A percentile compares a stretch with the other conserved stretches of the same genome.
phyloP scores from a whole-genome alignment of 2,888 invertebrate genomes.

The Octodonta nipae region DNA sequence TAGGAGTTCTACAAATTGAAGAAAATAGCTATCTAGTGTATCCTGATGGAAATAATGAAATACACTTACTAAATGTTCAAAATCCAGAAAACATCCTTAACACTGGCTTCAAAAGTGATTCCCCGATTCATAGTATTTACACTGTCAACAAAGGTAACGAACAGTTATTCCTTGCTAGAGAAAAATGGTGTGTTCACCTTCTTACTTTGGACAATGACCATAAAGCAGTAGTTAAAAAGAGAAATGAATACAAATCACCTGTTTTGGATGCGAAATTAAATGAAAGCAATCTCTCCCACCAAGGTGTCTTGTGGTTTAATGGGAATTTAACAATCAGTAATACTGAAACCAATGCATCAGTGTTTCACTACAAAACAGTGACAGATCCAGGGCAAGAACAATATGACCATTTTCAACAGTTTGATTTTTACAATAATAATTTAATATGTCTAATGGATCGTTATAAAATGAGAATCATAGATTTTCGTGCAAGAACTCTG shows the following conservation, averaged over 20 bases:
- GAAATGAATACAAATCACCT: slow-evolving; percentile 5
- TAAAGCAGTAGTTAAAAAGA: no score
- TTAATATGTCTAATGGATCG: slow-evolving; percentile 14
- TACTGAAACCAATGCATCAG: slow-evolving; percentile 8
- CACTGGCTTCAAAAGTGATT: background rate
- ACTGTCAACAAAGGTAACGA: no score
- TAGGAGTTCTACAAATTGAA: slow-evolving; percentile 14
- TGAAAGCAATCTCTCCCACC: slow-evolving; percentile 6
- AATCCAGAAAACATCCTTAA: background rate
- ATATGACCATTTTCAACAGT: slow-evolving; percentile 13
- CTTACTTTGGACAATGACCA: no score
- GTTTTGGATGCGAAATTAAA: slow-evolving; percentile 18
- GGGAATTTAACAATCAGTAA: slow-evolving; percentile 13
- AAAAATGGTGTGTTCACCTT: no score
- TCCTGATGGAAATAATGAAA: slow-evolving; percentile 10
- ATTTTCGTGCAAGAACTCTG: slow-evolving; percentile 10
- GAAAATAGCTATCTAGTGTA: slow-evolving; percentile 15
- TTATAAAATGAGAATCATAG: slow-evolving; percentile 12
- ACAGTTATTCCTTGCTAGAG: no score
- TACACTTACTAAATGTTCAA: background rate
- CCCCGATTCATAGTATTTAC: slow-evolving; percentile 12
- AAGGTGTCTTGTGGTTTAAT: slow-evolving; percentile 12
- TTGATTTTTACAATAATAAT: slow-evolving; percentile 14
- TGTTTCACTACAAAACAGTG: slow-evolving; percentile 2
- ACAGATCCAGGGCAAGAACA: slow-evolving; percentile 7